Percentiles rank a stretch among this genome's conserved stretches.
These are phyloP conservation scores for Mylabris phalerata DNA, from an alignment of 1,140 invertebrate genomes.

Conservation along the genomic window DNA sequence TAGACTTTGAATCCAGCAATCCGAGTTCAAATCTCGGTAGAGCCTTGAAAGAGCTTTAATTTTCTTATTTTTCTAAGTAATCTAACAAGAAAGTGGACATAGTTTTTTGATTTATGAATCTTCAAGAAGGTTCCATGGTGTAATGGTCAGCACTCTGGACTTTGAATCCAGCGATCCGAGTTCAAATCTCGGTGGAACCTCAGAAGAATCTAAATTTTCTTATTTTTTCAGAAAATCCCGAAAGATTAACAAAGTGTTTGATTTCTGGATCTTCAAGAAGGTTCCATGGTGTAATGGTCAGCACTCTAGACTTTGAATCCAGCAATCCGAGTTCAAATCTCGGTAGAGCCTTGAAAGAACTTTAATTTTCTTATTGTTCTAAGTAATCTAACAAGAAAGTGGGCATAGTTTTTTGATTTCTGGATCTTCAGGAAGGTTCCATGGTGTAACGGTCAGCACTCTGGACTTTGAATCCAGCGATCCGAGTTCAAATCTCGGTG, in stretches of 20 bases:
- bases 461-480: constrained; percentile 42
- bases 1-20: constrained; percentile 42
- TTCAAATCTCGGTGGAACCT: constrained; percentile 42
- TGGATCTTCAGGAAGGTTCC: constrained; percentile 23
- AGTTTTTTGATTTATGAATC: too few species aligned
- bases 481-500: constrained; percentile 42
- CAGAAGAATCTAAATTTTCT: not conserved
- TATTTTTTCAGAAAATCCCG: too few species aligned
- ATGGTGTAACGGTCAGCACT: constrained; percentile 42
- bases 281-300: constrained; percentile 42
- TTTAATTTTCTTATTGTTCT: too few species aligned
- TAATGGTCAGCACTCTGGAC: constrained; percentile 42
- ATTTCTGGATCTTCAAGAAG: constrained; percentile 1
- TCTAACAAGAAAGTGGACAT: too few species aligned
- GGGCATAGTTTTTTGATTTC: too few species aligned
- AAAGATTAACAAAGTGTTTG: not conserved
- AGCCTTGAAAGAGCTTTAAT: constrained; percentile 19
- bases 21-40: constrained; percentile 41
- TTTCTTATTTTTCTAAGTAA: too few species aligned
- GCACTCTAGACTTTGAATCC: constrained; percentile 42
- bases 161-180: constrained; percentile 42
- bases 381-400: too few species aligned
- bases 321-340: constrained; percentile 42
- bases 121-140: constrained; percentile 34
- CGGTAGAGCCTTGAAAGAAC: constrained; percentile 27